Base-by-base conservation (phyloP, 2,888 invertebrate species). In the Drosophila greeni region DNA sequence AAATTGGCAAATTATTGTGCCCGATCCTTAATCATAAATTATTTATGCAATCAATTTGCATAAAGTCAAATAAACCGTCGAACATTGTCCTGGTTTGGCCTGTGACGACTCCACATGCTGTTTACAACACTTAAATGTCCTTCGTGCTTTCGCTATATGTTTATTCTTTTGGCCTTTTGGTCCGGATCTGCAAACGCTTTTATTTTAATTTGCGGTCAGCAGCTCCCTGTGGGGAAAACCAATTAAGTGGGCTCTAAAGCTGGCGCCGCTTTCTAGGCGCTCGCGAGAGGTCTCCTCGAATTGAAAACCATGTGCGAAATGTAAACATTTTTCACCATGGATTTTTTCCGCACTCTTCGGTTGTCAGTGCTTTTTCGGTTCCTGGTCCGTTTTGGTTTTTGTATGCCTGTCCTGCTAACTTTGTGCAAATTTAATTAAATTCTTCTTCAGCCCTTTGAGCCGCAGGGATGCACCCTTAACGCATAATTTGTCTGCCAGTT, bases 371-470 rank as follows among this genome's bases (percentile, higher is more conserved):
- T 20, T 43, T 36, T 62, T 33, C 23, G 18, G 49, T 37, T 33
- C 11, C 26, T 49, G 39, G 45, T 45, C n/a, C 26, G 20, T 40
- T 49, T 31, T 34, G 20, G 33, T n/a, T 39, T 68, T 61, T 55
- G 34, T 36, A 18, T 33, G 40, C 36, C 33, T 23, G 20, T 37
- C 18, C 26, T 45, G 29, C 48, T 72, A 56, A 59, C 42, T 72
- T 52, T 67, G 62, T 36, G 47, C 39, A 48, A 68, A 76, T 82
- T 81, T 84, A 81, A 84, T 84, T 82, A 81, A 81, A 81, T 75
- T 81, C 72, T 66, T 83, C 40, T 64, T 77, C 40, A 62, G 78
- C 67, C 70, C 66, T 84, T 82, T 70, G 73, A 71, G 80, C 69
- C 69, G 70, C 75, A 77, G 73, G 58, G 77, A 60, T 61, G 66